Conservation (phyloP, 2,888 invertebrate species). For the Ectobius pallidus region DNA sequence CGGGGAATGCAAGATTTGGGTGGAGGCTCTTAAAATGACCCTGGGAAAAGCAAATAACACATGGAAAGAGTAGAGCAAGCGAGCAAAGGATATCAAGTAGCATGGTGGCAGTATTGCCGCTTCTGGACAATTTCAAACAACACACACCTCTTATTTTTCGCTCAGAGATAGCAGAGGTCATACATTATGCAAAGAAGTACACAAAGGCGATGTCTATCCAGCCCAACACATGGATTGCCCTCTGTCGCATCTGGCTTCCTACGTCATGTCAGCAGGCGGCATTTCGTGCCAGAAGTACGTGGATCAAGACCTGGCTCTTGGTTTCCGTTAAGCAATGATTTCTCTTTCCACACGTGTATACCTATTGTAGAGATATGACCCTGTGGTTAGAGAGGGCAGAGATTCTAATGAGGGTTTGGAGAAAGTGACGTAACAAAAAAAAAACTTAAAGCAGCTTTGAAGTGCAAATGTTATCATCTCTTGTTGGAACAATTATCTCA, state of each 20-base stretch:
- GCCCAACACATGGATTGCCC: neutral
- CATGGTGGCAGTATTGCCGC: too few species aligned
- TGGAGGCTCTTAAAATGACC: neutral
- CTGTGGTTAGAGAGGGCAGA: too few species aligned
- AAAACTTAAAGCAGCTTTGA: too few species aligned
- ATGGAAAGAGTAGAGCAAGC: neutral
- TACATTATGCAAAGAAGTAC: neutral
- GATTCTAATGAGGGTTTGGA: too few species aligned
- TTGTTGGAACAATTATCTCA: too few species aligned
- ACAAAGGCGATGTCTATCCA: too few species aligned
- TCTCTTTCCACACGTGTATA: neutral
- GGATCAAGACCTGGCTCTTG: neutral
- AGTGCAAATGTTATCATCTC: too few species aligned
- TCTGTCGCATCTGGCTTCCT: neutral
- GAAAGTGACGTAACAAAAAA: too few species aligned
- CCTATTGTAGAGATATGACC: too few species aligned
- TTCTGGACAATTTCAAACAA: too few species aligned
- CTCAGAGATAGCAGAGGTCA: neutral
- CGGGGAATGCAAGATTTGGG: neutral
- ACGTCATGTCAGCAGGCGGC: neutral
- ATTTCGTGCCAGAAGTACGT: neutral
- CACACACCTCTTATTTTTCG: neutral
- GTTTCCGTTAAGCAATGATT: neutral
- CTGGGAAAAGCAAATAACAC: slow-evolving; percentile 21
- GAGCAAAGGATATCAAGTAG: neutral